Conservation (phyloP, 2,113 vertebrate genomes). For the Sphyrna mokarran region DNA sequence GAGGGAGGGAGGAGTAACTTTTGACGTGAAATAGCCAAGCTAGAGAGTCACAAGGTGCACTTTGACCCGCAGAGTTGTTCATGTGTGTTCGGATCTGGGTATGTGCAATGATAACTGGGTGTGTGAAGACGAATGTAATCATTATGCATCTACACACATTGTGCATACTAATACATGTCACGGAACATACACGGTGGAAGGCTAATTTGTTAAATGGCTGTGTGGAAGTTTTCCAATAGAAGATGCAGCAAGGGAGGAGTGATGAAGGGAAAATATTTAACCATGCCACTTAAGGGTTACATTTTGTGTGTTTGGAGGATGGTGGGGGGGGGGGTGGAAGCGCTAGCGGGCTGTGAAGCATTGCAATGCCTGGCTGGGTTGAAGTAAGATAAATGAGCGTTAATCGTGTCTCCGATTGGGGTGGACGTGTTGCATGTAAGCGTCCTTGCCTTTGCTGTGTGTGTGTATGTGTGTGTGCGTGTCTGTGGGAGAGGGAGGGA, state of each 20-base stretch:
- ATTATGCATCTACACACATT: neutral
- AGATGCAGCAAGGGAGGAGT: neutral
- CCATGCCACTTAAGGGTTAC: neutral
- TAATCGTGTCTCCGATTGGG: neutral
- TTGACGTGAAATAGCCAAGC: neutral
- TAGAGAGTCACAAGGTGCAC: neutral
- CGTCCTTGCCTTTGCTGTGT: conserved; percentile 14
- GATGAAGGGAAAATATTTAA: neutral
- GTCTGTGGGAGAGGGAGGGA: neutral
- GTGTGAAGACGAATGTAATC: neutral
- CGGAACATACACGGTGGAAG: neutral
- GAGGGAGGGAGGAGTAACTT: neutral
- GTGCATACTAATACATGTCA: neutral
- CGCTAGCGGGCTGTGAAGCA: neutral
- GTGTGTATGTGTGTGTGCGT: neutral
- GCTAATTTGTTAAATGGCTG: neutral
- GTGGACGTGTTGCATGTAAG: conserved; percentile 16
- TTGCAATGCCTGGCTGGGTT: neutral
- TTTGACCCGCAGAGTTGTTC: neutral
- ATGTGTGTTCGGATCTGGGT: neutral
- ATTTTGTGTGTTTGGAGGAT: too few species aligned
- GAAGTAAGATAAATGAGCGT: conserved; percentile 24
- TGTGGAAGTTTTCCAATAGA: neutral
- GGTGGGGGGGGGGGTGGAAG: too few species aligned
- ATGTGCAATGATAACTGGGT: neutral